phyloP scores from a whole-genome alignment of 2,113 vertebrate genomes.

The Nanorana parkeri region DNA sequence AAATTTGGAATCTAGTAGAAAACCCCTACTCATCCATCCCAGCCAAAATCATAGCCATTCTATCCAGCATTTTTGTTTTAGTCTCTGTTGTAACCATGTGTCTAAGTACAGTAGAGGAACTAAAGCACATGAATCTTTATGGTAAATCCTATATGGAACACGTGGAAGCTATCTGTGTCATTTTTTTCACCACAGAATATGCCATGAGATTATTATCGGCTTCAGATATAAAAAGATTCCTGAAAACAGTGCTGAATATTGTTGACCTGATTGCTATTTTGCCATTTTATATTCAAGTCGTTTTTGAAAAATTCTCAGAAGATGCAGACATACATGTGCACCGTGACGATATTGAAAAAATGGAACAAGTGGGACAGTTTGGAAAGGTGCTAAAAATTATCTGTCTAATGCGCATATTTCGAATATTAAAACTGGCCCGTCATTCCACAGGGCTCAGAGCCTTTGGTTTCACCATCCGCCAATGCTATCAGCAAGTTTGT shows the following conservation, averaged over 20 bases:
- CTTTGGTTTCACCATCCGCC: constrained; percentile 89
- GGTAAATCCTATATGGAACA: constrained; percentile 75
- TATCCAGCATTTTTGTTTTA: constrained; percentile 82
- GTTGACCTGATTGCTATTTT: constrained; percentile 84
- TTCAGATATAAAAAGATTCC: constrained; percentile 71
- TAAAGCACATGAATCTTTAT: constrained; percentile 66
- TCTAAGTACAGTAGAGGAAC: constrained; percentile 83
- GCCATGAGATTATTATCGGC: constrained; percentile 75
- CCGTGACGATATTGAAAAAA: constrained; percentile 83
- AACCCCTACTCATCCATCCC: constrained; percentile 78
- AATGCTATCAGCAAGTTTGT: constrained; percentile 92
- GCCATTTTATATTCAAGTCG: constrained; percentile 87
- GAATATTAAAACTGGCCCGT: constrained; percentile 88
- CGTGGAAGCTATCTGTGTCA: constrained; percentile 78
- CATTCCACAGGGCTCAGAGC: constrained; percentile 90
- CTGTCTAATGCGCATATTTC: constrained; percentile 90
- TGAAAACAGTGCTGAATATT: constrained; percentile 76
- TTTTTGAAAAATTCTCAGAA: constrained; percentile 80
- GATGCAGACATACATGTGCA: constrained; percentile 66
- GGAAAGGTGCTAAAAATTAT: constrained; percentile 90
- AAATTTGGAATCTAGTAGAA: constrained; percentile 80
- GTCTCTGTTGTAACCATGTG: constrained; percentile 82
- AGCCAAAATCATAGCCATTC: constrained; percentile 77
- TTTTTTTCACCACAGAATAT: constrained; percentile 83
- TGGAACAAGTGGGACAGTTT: constrained; percentile 86